Base-by-base conservation (phyloP, 1,140 invertebrate species). In the Papilio aristodemus region DNA sequence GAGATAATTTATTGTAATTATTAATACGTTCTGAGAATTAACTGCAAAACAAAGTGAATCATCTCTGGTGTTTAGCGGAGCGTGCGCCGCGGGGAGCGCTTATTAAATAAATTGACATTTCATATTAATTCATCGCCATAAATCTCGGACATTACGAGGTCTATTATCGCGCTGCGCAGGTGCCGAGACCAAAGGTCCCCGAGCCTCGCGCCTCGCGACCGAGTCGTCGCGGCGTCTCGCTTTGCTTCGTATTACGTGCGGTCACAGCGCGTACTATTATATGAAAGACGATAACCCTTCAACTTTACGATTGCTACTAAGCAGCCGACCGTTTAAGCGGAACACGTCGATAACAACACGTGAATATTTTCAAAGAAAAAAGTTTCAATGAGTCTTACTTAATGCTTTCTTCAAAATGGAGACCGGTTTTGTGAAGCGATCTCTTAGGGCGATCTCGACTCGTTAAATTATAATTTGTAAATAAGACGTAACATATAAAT, bases 41-140 rank as follows among this genome's bases (percentile, higher is more conserved):
- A 80, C 79, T 85, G 87, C 88, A 90, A 90, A 90, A 90, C 88
- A 90, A 90, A 80, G 76, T 90, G 87, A 90, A 84, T 90, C 88
- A 89, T 84, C 75, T 46, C 27, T 3, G 73, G 77, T 77, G 78
- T 77, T 81, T 86, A 84, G 73, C 73, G 63, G 71, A 68, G 76
- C 70, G 62, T 71, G 70, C 82, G 64, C 85, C 69, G 75, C 81
- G 85, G 82, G 88, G 81, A 73, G 78, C 71, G 75, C 75, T 87
- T 73, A 86, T 87, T 87, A 85, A 78, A 87, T 85, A 81, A 86
- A 86, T 81, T 83, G 85, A 89, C 87, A 89, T 89, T 87, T 89
- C 78, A 88, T 88, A 85, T 86, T 85, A 82, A 87, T 83, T 86
- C 74, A 80, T 75, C 72, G 73, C 72, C 80, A 83, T 90, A 85